These are phyloP conservation scores for Spea hammondii DNA, from an alignment of 2,797 vertebrate species.

Conservation along the genomic window DNA sequence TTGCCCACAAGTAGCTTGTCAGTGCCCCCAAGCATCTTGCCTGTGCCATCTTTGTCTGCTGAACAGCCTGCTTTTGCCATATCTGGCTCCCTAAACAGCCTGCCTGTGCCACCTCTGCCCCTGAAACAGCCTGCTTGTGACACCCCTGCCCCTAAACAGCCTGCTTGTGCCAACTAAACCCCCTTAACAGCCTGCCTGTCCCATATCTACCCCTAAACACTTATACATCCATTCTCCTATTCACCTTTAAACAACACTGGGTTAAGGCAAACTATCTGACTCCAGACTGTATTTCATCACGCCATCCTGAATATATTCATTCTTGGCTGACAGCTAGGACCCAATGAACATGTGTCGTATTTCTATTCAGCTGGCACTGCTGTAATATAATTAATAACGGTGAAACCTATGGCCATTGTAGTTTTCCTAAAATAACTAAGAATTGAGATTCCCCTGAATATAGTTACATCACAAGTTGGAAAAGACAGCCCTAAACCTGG, in stretches of 20 bases:
- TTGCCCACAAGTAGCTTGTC: no score
- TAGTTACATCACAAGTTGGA: background rate
- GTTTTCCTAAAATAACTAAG: background rate
- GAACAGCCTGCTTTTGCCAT: no score
- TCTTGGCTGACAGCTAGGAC: background rate
- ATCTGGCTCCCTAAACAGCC: no score
- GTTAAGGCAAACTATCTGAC: background rate
- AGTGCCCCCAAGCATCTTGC: no score
- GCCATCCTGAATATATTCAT: background rate
- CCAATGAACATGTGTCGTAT: background rate
- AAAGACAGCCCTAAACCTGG: background rate
- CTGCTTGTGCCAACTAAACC: no score
- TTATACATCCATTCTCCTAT: no score
- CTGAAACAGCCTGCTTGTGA: no score
- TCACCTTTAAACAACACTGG: background rate
- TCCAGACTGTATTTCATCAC: background rate
- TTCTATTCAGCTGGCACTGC: slow-evolving; percentile 1
- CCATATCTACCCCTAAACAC: no score
- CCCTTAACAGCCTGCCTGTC: no score
- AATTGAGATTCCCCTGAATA: background rate
- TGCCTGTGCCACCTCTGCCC: no score
- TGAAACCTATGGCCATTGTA: background rate
- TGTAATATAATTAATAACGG: background rate
- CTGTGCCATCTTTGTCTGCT: no score
- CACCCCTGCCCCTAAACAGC: no score